phyloP scores from a whole-genome alignment of 2,888 invertebrate species.

The Monochamus alternatus region DNA sequence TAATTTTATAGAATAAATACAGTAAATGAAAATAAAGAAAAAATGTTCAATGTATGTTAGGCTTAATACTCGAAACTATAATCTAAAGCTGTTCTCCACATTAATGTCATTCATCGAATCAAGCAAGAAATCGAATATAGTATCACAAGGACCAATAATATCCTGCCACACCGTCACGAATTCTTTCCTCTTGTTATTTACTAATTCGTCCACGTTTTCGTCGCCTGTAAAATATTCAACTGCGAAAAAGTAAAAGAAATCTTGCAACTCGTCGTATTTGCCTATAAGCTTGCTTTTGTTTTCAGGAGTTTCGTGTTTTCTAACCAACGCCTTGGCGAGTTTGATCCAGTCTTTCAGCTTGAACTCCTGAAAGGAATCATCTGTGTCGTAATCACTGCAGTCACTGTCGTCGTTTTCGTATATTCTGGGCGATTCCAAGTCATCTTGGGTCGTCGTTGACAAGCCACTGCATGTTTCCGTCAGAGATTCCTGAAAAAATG shows the following conservation, averaged over 20 bases:
- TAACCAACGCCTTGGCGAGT: slow-evolving; percentile 20
- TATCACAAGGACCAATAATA: slow-evolving; percentile 14
- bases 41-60: too few species aligned
- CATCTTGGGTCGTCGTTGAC: slow-evolving; percentile 6
- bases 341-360: slow-evolving; percentile 32
- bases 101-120: slow-evolving; percentile 29
- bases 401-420: background rate
- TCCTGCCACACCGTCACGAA: slow-evolving; percentile 30
- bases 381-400: slow-evolving; percentile 7
- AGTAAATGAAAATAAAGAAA: too few species aligned
- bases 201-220: slow-evolving; percentile 15
- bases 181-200: slow-evolving; percentile 25
- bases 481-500: slow-evolving; percentile 16
- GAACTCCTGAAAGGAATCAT: slow-evolving; percentile 13
- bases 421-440: background rate
- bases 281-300: slow-evolving; percentile 23
- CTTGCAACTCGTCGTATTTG: slow-evolving; percentile 36
- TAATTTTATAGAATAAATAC: too few species aligned
- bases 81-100: slow-evolving; percentile 26
- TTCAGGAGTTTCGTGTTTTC: slow-evolving; percentile 15
- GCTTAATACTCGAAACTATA: too few species aligned
- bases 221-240: slow-evolving; percentile 28
- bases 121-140: slow-evolving; percentile 24
- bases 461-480: slow-evolving; percentile 16
- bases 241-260: slow-evolving; percentile 35